Evolutionary conservation across 2,888 invertebrate species (phyloP), one percentile per base, ranked within the genome.

Genomic region (Acronicta alni): DNA sequence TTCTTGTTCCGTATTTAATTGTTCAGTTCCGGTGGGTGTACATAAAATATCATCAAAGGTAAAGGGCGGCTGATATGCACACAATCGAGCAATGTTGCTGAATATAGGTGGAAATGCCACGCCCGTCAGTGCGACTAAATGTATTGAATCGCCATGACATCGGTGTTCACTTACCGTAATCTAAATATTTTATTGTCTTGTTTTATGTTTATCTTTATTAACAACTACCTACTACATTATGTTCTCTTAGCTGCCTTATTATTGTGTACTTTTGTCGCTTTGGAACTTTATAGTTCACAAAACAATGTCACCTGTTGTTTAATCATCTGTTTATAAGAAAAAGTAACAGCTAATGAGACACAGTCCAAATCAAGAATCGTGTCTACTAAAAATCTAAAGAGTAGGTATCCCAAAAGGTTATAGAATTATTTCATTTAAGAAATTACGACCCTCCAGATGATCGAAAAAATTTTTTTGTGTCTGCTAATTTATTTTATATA

Each of bases 11-110:
- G 80, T 77, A 74, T 77, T 49, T 77, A 79, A 83, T 77, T 80
- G 75, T 79, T 43, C 44, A 77, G 79, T 91, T 90, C 88, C 88
- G 88, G 89, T 90, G 86, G 89, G 90, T 86, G 89, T 88, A 72
- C 84, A 87, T 83, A 80, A 80, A 77, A 74, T 75, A 72, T 63
- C 66, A 57, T 75, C 70, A 72, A 70, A 75, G 68, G 65, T 63
- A 80, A 82, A 85, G 82, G 83, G 84, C 82, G 81, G 70, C 81
- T 86, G 73, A 90, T 90, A 88, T 86, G 80, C 88, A 90, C 87
- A 90, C 89, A 90, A 91, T 91, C 67, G 80, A 61, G 49, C 59
- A 56, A 61, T 64, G 60, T 66, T 47, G 8, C 38, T 60, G 55
- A 46, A 68, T 72, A 66, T 65, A 77, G 75, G 68, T 73, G 60